Percentiles rank a stretch among this genome's conserved stretches.
These are phyloP conservation scores for Torymus texanus DNA, from an alignment of 2,888 invertebrate genomes.

Conservation along the genomic window DNA sequence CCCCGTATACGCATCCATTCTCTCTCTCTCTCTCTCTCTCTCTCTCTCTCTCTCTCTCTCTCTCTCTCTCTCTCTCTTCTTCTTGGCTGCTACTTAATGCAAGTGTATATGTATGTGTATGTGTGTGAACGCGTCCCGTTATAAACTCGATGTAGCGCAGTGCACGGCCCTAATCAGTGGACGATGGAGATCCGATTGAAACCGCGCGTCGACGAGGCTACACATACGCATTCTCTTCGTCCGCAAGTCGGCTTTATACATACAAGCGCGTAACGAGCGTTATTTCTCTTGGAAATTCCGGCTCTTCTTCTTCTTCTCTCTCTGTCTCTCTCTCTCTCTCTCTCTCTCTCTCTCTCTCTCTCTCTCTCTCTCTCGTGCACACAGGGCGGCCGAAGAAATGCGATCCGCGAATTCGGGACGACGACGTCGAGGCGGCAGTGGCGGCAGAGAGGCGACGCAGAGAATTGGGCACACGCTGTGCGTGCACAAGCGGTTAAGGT, in stretches of 20 bases:
- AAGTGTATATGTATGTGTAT: background rate
- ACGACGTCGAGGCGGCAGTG: constrained; percentile 15
- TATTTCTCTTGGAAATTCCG: constrained; percentile 44
- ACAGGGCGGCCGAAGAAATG: constrained; percentile 33
- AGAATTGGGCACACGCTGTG: constrained; percentile 69
- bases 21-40: too few relatives aligned
- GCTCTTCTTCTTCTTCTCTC: background rate
- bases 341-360: background rate
- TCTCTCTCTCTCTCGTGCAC: background rate
- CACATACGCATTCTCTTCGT: too few relatives aligned
- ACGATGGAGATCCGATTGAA: constrained; percentile 27
- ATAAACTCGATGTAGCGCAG: constrained; percentile 11
- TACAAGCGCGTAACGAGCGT: constrained; percentile 18
- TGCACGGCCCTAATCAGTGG: constrained; percentile 48
- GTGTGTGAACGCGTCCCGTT: constrained; percentile 36
- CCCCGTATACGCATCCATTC: background rate
- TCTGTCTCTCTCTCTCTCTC: background rate
- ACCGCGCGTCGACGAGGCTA: background rate
- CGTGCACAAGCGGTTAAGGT: constrained; percentile 67
- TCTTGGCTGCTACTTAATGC: constrained; percentile 36
- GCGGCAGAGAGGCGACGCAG: constrained; percentile 50
- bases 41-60: too few relatives aligned
- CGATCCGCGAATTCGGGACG: constrained; percentile 51
- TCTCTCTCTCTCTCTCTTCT: too few relatives aligned
- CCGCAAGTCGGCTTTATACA: too few relatives aligned